These are phyloP conservation scores for Oxyteleia sp. DNA, from an alignment of 2,888 invertebrate species.

Conservation along the genomic window DNA sequence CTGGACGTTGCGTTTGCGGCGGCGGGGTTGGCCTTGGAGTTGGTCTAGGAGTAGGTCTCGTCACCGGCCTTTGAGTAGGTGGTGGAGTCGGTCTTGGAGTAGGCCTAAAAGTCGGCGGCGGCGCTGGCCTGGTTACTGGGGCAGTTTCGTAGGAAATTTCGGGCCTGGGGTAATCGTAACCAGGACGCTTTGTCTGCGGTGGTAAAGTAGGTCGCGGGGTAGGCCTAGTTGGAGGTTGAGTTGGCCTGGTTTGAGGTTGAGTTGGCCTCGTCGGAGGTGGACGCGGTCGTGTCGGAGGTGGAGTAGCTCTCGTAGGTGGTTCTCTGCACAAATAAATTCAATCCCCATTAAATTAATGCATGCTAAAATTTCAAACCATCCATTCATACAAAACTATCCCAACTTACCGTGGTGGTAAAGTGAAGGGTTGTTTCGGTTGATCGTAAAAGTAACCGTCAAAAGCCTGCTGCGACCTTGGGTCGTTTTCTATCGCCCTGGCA, in stretches of 20 bases:
- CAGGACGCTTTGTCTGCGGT: not conserved
- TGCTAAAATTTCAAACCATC: no score
- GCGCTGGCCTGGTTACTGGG: constrained; percentile 50
- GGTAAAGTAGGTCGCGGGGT: constrained; percentile 13
- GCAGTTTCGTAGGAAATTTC: not conserved
- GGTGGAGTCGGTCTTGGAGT: constrained; percentile 71
- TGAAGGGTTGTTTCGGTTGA: constrained; percentile 79
- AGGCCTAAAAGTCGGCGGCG: constrained; percentile 69
- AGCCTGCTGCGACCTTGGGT: constrained; percentile 77
- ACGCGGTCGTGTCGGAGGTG: constrained; percentile 81
- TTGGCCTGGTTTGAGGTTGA: constrained; percentile 49
- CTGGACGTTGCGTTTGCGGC: constrained; percentile 70
- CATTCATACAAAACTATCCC: no score
- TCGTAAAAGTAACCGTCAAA: constrained; percentile 84
- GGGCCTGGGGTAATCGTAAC: constrained; percentile 7
- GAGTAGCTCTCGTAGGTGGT: no score
- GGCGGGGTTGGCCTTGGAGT: constrained; percentile 6
- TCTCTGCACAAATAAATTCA: no score
- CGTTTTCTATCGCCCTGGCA: constrained; percentile 83
- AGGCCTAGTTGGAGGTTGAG: constrained; percentile 18
- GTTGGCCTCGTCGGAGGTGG: no score
- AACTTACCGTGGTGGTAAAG: constrained; percentile 77
- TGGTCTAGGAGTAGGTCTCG: constrained; percentile 73
- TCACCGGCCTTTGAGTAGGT: constrained; percentile 24
- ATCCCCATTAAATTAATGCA: no score